Evolutionary conservation across 2,113 vertebrate species (phyloP), one percentile per base, ranked within the genome.

Genomic region (Origma solitaria): DNA sequence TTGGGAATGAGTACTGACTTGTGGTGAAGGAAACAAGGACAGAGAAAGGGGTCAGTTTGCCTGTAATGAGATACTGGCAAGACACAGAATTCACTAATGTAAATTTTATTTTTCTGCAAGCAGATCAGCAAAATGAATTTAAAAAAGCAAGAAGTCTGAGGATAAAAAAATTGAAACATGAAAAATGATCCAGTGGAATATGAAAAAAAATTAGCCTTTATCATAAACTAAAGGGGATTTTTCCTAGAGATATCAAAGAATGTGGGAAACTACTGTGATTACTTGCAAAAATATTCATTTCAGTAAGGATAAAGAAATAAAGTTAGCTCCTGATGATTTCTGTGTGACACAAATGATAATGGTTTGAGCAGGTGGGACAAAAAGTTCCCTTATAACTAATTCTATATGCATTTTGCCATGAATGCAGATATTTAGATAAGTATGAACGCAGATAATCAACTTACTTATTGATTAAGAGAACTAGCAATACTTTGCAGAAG

Each of bases 171-270:
- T 5, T 64, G 51, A 90, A 73, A 45, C 5, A 65, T 37, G 14
- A 86, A 17, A 86, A 66, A 42, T 20, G 0, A 68, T 66, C 11
- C 24, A 68, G 4, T 8, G 25, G 19, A 68, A 70, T 45, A 50
- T 4, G 2, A 75, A 2, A 3, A 81, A 80, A 73, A 54, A 5
- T 35, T 6, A 7, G 3, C 3, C 14, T 80, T 61, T 44, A 30
- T 2, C 6, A 72, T 9, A 69, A 83, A 28, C 0, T 8, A 42
- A 53, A 50, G 2, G 4, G 0, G 1, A 7, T 3, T 27, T 53
- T 50, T 71, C 16, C 19, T 28, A 3, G 10, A 56, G 24, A 37
- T 45, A 7, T 24, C 65, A 54, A 61, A 79, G 30, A 54, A 71
- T 71, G 10, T 33, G 11, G 12, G 23, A 90, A 91, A 49, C 22